Percentiles rank a stretch among this genome's conserved stretches.
These are phyloP conservation scores for Cotesia congregata DNA, from an alignment of 2,888 invertebrate species.

Conservation along the genomic window DNA sequence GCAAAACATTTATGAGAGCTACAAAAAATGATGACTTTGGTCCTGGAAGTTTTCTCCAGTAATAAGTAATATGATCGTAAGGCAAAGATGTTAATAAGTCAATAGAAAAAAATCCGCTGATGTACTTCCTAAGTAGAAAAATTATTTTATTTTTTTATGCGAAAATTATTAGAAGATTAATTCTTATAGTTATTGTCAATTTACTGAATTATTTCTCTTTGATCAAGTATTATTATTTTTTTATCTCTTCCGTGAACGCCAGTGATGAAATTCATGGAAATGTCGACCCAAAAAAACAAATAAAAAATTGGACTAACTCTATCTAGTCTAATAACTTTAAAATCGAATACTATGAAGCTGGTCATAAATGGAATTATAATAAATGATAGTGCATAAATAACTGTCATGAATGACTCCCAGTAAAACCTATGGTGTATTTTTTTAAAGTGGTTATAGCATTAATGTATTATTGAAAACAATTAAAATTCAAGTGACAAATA, in stretches of 20 bases:
- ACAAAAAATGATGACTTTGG: constrained; percentile 46
- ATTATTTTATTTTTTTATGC: not conserved
- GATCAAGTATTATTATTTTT: constrained; percentile 52
- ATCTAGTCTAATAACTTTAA: constrained; percentile 53
- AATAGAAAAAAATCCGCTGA: constrained; percentile 53
- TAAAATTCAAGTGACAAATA: constrained; percentile 6
- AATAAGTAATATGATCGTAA: constrained; percentile 60
- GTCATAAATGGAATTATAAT: constrained; percentile 61
- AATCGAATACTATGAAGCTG: constrained; percentile 60
- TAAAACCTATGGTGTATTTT: constrained; percentile 53
- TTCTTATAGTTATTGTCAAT: constrained; percentile 15
- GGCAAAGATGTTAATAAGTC: constrained; percentile 63
- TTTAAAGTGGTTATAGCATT: not conserved
- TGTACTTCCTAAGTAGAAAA: constrained; percentile 53
- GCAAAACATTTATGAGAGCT: constrained; percentile 58
- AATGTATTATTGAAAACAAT: constrained; percentile 18
- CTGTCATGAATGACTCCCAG: constrained; percentile 62
- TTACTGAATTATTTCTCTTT: constrained; percentile 56
- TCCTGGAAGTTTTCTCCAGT: constrained; percentile 59
- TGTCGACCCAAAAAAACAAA: constrained; percentile 61
- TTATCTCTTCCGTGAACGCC: constrained; percentile 53
- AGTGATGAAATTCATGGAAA: constrained; percentile 57
- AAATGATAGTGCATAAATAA: constrained; percentile 58
- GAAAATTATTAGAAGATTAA: constrained; percentile 3
- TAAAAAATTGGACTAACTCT: constrained; percentile 58